Evolutionary conservation across 2,113 vertebrate species (phyloP), one percentile per base, ranked within the genome.

Genomic region (Redunca redunca): DNA sequence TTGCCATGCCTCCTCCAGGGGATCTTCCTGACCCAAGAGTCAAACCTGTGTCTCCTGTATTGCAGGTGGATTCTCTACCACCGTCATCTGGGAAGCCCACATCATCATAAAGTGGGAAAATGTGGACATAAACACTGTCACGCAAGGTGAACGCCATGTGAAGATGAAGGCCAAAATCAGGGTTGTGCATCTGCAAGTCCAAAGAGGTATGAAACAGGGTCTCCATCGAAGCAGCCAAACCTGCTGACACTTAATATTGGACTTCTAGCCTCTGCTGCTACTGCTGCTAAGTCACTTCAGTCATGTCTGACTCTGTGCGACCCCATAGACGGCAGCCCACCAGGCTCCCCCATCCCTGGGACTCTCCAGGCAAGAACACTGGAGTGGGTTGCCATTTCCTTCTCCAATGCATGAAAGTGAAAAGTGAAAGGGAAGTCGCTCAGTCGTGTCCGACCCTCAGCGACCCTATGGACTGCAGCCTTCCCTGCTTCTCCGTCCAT

Each of bases 241-340:
- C 52, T 87, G n/a, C 4, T 52, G 50, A 48, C 53, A 74, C 23
- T 86, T 62, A 28, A 10, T 28, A 83, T 91, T 74, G n/a, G 28
- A 82, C 30, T 40, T 94, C 23, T 16, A 36, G 26, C 33, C 57
- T 84, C 46, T 1, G 60, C 28, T 62, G 26, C 26, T 60, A 6
- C 26, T 6, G 58, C 26, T 60, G 60, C 60, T 62, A 62, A 30
- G 28, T 62, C 6, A 3, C 28, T 62, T 62, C 60, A 62, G 60
- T 62, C 13, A 0, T 30, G 58, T 62, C 58, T 13, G 1, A 30
- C 58, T 30, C 60, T 62, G 60, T 7, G 28, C 3, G 1, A 62
- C 60, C 28, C 60, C 60, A 15, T 6, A 62, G 60, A 62, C 2
- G 2, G 60, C 60, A 62, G 60, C 60, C 28, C 60, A 30, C 60